A percentile compares a stretch with the other conserved stretches of the same genome.
phyloP scores from a whole-genome alignment of 1,140 invertebrate genomes.

The Bradysia coprophila region DNA sequence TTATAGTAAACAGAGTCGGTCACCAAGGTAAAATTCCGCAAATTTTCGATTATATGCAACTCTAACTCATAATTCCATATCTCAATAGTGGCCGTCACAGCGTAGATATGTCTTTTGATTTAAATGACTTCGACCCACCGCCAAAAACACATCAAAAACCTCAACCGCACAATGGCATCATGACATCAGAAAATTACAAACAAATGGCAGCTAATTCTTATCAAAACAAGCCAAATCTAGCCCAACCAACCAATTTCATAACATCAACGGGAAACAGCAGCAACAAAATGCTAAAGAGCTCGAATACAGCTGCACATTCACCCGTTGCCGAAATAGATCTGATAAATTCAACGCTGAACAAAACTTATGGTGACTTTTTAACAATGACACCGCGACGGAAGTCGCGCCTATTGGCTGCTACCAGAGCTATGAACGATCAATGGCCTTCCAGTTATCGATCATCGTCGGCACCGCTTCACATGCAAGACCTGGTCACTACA shows the following conservation, averaged over 20 bases:
- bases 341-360: conserved; percentile 6
- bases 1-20: background rate
- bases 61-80: background rate
- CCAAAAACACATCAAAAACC: conserved; percentile 12
- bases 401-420: conserved; percentile 1
- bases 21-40: background rate
- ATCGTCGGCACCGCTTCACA: too few relatives aligned
- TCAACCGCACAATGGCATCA: too few relatives aligned
- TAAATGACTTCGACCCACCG: conserved; percentile 14
- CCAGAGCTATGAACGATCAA: background rate
- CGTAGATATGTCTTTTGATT: conserved; percentile 15
- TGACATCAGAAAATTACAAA: too few relatives aligned
- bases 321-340: too few relatives aligned
- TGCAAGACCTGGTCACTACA: background rate
- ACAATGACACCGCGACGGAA: conserved; percentile 10
- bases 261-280: too few relatives aligned
- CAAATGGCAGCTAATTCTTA: too few relatives aligned
- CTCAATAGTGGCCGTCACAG: conserved; percentile 6
- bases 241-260: too few relatives aligned
- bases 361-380: conserved; percentile 12
- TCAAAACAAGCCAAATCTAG: too few relatives aligned
- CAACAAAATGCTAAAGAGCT: too few relatives aligned
- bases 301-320: too few relatives aligned
- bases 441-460: too few relatives aligned
- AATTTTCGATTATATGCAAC: background rate